A percentile compares a stretch with the other conserved stretches of the same genome.
These are phyloP conservation scores for Daubentonia madagascariensis DNA, from an alignment of 2,113 vertebrate genomes.

Conservation along the genomic window DNA sequence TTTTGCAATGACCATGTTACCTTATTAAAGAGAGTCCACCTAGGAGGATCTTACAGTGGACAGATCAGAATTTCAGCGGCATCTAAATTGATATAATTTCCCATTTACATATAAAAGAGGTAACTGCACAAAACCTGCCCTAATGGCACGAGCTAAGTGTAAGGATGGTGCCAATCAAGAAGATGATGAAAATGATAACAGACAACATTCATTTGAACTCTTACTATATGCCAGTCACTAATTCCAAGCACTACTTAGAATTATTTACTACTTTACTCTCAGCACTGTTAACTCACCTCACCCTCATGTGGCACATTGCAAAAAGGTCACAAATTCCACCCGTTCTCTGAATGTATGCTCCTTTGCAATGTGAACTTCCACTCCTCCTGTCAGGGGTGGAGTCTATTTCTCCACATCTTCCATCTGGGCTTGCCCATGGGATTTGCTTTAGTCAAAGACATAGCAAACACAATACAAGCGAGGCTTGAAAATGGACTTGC, in stretches of 20 bases:
- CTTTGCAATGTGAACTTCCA: not conserved
- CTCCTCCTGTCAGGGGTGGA: not conserved
- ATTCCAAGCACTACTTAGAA: not conserved
- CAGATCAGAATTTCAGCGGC: slow-evolving; percentile 14
- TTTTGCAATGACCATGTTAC: not conserved
- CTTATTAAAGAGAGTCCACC: not conserved
- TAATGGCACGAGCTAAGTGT: not conserved
- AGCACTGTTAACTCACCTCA: not conserved
- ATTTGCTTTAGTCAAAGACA: not conserved
- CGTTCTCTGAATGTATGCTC: not conserved
- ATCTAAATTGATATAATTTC: not conserved
- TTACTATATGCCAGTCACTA: not conserved
- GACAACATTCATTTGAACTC: not conserved
- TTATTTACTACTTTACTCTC: not conserved
- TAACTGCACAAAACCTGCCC: not conserved
- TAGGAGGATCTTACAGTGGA: not conserved
- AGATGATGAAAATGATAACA: not conserved
- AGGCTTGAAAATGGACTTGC: not conserved
- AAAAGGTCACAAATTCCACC: not conserved
- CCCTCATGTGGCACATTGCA: not conserved
- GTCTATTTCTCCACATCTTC: not conserved
- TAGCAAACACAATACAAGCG: not conserved
- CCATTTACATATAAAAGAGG: not conserved
- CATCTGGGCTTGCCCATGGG: not conserved
- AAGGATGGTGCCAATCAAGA: not conserved